These are phyloP conservation scores for Cephalopterus ornatus DNA, from an alignment of 2,113 vertebrate genomes.

Conservation along the genomic window DNA sequence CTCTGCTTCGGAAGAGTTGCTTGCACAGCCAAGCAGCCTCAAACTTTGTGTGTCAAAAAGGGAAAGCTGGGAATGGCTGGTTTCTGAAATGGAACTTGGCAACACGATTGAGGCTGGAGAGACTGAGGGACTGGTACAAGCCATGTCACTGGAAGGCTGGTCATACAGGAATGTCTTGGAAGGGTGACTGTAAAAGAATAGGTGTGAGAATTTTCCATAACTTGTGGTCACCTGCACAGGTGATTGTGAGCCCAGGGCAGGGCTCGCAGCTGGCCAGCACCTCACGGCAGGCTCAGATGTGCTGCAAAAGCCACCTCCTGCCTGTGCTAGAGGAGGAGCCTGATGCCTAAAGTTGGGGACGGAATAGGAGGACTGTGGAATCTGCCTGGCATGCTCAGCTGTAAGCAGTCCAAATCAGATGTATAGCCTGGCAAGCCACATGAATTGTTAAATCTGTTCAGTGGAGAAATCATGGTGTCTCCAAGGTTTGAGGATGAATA, in stretches of 20 bases:
- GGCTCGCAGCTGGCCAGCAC: background rate
- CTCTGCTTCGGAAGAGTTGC: background rate
- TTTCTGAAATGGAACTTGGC: background rate
- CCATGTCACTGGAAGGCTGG: background rate
- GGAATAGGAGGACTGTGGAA: background rate
- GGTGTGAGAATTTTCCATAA: background rate
- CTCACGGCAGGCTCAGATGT: background rate
- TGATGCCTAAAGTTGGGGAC: background rate
- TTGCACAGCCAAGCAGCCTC: background rate
- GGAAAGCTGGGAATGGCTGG: background rate
- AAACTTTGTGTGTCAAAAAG: background rate
- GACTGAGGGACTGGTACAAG: background rate
- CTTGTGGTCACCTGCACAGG: background rate
- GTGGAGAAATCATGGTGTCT: background rate
- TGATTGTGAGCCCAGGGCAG: background rate
- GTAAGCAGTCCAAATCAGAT: background rate
- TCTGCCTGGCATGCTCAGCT: background rate
- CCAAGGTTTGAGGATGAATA: background rate
- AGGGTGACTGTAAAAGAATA: background rate
- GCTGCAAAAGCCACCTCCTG: background rate
- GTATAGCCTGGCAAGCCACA: background rate
- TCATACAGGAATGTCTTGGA: background rate
- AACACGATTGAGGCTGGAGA: rapidly evolving
- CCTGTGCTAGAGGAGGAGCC: rapidly evolving
- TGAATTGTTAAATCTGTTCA: background rate